phyloP scores from a whole-genome alignment of 2,113 vertebrate species.

The Gadus macrocephalus region DNA sequence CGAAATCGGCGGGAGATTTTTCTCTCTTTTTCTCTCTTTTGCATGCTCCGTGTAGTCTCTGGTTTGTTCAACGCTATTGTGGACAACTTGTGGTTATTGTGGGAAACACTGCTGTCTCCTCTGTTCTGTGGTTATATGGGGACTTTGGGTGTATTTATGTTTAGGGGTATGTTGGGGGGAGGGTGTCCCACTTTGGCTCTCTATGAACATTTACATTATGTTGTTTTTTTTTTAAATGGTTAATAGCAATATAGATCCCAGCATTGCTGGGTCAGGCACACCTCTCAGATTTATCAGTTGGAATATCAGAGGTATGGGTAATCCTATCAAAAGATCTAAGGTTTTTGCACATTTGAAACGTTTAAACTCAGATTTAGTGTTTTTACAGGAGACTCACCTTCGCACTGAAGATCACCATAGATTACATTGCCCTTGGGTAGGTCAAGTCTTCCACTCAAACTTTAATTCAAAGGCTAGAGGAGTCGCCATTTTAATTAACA shows the following conservation, averaged over 20 bases:
- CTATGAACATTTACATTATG: background rate
- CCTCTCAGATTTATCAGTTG: background rate
- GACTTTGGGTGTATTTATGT: no score
- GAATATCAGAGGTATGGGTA: background rate
- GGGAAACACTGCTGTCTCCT: no score
- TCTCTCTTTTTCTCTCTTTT: no score
- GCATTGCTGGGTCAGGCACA: background rate
- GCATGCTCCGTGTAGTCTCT: no score
- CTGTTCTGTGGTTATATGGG: no score
- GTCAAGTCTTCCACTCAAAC: constrained; percentile 17
- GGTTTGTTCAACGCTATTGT: no score
- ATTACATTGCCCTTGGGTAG: constrained; percentile 8
- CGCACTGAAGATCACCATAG: constrained; percentile 9
- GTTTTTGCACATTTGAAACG: constrained; percentile 18
- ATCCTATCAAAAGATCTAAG: background rate
- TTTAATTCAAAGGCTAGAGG: constrained; percentile 21
- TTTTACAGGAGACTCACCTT: constrained; percentile 18
- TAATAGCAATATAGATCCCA: background rate
- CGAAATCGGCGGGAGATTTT: no score
- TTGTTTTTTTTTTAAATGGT: background rate
- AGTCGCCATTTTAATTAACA: constrained; percentile 18
- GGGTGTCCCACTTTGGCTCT: background rate
- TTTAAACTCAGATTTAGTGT: constrained; percentile 19
- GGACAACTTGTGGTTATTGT: no score
- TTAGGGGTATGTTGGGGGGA: background rate